Conservation (phyloP, 1,140 invertebrate genomes). For the Eciton burchellii region DNA sequence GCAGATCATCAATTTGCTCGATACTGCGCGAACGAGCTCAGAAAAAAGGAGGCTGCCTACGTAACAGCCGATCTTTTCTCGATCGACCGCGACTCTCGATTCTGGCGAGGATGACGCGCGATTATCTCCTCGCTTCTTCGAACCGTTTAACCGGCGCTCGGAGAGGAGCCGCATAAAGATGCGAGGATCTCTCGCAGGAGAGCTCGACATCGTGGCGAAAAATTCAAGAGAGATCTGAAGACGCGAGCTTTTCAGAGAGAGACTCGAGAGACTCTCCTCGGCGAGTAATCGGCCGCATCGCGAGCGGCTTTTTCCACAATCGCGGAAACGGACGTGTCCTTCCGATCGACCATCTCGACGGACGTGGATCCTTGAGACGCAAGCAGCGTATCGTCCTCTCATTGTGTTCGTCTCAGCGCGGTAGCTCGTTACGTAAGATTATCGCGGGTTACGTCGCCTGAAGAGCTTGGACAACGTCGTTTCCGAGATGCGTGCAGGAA, state of each 20-base stretch:
- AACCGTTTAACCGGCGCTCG: too few relatives aligned
- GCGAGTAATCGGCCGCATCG: not conserved
- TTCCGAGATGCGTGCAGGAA: slow-evolving; percentile 8
- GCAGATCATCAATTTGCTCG: too few relatives aligned
- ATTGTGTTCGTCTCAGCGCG: slow-evolving; percentile 72
- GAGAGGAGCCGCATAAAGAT: not conserved
- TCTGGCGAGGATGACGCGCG: too few relatives aligned
- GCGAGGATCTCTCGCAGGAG: not conserved
- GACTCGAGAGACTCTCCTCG: not conserved
- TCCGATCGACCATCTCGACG: slow-evolving; percentile 48
- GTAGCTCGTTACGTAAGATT: slow-evolving; percentile 72
- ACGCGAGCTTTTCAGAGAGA: not conserved
- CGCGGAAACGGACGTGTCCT: slow-evolving; percentile 64
- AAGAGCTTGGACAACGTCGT: slow-evolving; percentile 27
- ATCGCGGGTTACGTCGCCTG: slow-evolving; percentile 63
- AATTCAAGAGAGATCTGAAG: not conserved
- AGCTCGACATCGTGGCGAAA: not conserved
- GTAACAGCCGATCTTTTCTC: too few relatives aligned
- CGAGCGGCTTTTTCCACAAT: slow-evolving; percentile 32
- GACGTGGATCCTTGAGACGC: slow-evolving; percentile 69
- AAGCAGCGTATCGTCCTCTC: slow-evolving; percentile 67
- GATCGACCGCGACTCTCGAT: too few relatives aligned
- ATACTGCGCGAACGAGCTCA: too few relatives aligned
- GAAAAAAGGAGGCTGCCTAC: too few relatives aligned
- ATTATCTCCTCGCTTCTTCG: too few relatives aligned